phyloP scores from a whole-genome alignment of 2,888 invertebrate genomes.

The Keiferia lycopersicella region DNA sequence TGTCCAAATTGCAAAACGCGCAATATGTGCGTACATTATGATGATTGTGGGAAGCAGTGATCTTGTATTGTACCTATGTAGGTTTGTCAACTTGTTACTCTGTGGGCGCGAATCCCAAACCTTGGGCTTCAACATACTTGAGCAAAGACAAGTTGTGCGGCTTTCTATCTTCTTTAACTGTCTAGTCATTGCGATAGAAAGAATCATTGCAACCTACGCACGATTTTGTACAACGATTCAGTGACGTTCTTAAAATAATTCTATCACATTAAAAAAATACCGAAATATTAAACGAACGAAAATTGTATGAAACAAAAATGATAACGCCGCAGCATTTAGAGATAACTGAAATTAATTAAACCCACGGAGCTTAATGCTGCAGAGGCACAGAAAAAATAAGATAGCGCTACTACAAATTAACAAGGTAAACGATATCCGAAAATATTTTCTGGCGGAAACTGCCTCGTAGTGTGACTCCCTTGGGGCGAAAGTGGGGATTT shows the following conservation, averaged over 20 bases:
- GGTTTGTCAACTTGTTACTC: constrained; percentile 29
- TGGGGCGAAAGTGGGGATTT: constrained; percentile 1
- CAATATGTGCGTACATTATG: neutral
- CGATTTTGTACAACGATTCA: neutral
- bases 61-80: constrained; percentile 29
- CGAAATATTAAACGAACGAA: neutral
- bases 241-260: neutral
- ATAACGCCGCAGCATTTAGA: neutral
- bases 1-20: constrained; percentile 59
- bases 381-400: neutral
- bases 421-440: neutral
- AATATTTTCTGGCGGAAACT: constrained; percentile 7
- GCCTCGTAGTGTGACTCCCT: neutral
- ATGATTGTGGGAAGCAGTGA: constrained; percentile 35
- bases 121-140: constrained; percentile 41
- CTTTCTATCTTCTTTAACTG: constrained; percentile 44
- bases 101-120: constrained; percentile 26
- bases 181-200: neutral
- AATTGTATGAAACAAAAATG: neutral
- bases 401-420: neutral
- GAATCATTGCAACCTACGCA: neutral
- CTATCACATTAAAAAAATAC: neutral
- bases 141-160: constrained; percentile 45
- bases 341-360: constrained; percentile 10
- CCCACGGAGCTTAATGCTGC: neutral